phyloP scores from a whole-genome alignment of 2,113 vertebrate species.

The Machaerirhynchus nigripectus region DNA sequence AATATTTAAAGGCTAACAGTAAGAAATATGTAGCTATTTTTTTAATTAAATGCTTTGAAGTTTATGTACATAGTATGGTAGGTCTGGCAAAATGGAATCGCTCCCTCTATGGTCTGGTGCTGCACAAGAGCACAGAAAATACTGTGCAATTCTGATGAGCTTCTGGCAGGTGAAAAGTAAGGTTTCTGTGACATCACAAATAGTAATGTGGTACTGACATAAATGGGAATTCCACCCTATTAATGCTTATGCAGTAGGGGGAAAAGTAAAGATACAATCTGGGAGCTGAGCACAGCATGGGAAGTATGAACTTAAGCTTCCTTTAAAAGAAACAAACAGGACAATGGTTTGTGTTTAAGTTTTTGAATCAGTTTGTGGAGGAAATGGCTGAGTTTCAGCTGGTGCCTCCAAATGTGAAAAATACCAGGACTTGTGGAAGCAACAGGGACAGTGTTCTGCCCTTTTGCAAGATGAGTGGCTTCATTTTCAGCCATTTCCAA shows the following conservation, averaged over 20 bases:
- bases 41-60: neutral
- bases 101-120: neutral
- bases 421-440: neutral
- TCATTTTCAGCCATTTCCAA: neutral
- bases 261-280: neutral
- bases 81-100: neutral
- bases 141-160: neutral
- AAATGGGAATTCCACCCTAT: neutral
- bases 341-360: neutral
- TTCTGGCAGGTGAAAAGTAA: neutral
- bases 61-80: neutral
- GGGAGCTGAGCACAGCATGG: neutral
- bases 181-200: neutral
- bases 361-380: neutral
- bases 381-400: neutral
- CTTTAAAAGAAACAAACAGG: neutral
- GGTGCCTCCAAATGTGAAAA: neutral
- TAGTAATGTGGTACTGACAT: neutral
- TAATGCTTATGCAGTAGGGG: neutral
- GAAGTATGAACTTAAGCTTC: neutral
- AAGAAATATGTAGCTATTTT: rapidly evolving
- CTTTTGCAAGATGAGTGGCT: neutral
- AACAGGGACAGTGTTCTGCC: neutral
- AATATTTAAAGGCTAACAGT: neutral
- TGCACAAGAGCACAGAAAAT: neutral